Conservation (phyloP, 2,113 vertebrate genomes). For the Cichladusa arquata region DNA sequence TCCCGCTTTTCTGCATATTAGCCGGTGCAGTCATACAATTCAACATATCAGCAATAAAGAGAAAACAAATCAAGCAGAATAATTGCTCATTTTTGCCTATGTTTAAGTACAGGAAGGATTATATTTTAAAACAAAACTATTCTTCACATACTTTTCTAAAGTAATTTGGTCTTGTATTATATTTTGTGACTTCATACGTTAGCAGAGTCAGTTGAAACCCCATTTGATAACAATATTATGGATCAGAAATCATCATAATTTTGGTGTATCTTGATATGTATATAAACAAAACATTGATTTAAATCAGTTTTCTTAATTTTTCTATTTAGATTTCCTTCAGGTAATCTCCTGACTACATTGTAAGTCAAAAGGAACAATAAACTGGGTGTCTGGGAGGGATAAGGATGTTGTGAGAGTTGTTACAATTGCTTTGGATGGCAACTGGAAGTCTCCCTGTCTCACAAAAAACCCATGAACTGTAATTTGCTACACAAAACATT, state of each 20-base stretch:
- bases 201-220: neutral
- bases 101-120: neutral
- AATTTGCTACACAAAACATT: neutral
- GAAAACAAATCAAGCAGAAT: neutral
- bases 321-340: neutral
- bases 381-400: neutral
- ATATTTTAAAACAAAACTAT: neutral
- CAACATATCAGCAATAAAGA: neutral
- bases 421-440: neutral
- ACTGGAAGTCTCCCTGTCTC: neutral
- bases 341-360: neutral
- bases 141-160: neutral
- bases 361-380: neutral
- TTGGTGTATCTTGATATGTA: neutral
- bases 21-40: neutral
- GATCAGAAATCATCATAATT: neutral
- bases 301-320: neutral
- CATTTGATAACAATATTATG: neutral
- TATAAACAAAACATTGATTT: neutral
- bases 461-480: neutral
- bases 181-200: neutral
- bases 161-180: neutral
- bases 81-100: neutral
- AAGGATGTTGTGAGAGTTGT: neutral
- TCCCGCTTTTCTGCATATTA: neutral